Evolutionary conservation across 2,797 vertebrate genomes (phyloP).

Genomic region (Brachyalestes nurse): DNA sequence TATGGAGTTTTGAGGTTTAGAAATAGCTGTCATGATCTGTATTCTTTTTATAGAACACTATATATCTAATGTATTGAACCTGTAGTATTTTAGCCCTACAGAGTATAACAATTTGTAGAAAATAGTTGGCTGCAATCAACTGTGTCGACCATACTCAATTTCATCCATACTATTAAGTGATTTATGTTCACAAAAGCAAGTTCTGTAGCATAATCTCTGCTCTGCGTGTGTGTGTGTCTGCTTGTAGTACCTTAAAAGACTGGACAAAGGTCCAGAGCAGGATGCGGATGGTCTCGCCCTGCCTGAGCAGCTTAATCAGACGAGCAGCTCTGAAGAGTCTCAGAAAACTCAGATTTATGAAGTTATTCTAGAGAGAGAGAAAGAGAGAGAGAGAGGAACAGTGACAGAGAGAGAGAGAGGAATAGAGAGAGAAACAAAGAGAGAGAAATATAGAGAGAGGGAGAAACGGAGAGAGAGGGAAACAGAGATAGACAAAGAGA

Average conservation of each 20-base stretch:
- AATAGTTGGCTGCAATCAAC: neutral
- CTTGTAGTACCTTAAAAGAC: constrained; percentile 88
- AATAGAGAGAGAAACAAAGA: constrained; percentile 36
- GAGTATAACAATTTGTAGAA: neutral
- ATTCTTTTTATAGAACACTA: neutral
- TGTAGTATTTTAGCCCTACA: neutral
- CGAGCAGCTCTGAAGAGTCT: constrained; percentile 96
- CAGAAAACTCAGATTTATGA: constrained; percentile 97
- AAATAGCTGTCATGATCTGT: neutral
- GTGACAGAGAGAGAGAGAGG: constrained; percentile 45
- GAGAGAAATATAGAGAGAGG: constrained; percentile 10
- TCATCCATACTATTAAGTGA: neutral
- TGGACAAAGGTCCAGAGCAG: constrained; percentile 96
- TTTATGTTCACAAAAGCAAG: neutral
- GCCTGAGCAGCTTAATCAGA: constrained; percentile 95
- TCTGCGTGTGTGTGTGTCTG: neutral
- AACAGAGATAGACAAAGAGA: neutral
- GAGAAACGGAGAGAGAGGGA: constrained; percentile 17
- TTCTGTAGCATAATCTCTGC: neutral
- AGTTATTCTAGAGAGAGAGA: constrained; percentile 83
- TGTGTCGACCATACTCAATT: neutral
- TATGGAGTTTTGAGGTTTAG: neutral
- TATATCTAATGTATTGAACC: neutral
- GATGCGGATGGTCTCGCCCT: constrained; percentile 96
- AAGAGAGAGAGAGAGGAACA: constrained; percentile 18